phyloP scores from a whole-genome alignment of 1,140 invertebrate genomes.

The Sipha flava region DNA sequence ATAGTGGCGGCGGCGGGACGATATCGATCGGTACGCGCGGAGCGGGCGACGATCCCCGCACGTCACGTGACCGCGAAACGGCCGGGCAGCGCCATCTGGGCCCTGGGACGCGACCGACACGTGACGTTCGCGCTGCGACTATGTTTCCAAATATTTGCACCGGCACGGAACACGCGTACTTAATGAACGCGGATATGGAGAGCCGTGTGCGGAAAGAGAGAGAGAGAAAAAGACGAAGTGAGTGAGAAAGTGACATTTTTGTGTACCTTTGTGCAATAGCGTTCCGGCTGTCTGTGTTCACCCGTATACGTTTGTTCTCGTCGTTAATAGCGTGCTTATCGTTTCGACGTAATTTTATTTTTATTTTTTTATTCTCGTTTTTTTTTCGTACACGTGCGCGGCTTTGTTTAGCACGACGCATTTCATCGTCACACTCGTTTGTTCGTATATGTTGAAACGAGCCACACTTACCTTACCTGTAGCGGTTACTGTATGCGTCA shows the following conservation, averaged over 20 bases:
- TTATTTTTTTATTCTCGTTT: too few relatives aligned
- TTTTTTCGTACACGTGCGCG: not conserved
- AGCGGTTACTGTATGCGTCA: too few relatives aligned
- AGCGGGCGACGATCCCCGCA: not conserved
- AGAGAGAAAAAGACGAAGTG: too few relatives aligned
- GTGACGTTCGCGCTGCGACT: too few relatives aligned
- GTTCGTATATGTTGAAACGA: too few relatives aligned
- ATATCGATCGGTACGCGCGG: not conserved
- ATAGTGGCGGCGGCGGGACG: not conserved
- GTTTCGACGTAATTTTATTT: not conserved
- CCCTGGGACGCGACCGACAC: too few relatives aligned
- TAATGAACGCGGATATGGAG: not conserved
- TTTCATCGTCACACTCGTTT: not conserved
- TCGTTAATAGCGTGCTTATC: not conserved
- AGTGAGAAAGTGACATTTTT: too few relatives aligned
- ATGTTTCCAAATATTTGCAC: not conserved
- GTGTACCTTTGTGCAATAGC: too few relatives aligned
- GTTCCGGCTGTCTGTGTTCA: not conserved
- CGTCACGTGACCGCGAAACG: not conserved
- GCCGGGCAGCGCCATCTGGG: not conserved
- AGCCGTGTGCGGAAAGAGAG: too few relatives aligned
- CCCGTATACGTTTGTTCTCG: not conserved
- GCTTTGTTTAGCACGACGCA: not conserved
- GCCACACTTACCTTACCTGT: too few relatives aligned
- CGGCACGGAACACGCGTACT: not conserved